Percentiles rank a stretch among this genome's conserved stretches.
Conservation (phyloP, 1,140 invertebrate species). For the Helicoverpa zea region DNA sequence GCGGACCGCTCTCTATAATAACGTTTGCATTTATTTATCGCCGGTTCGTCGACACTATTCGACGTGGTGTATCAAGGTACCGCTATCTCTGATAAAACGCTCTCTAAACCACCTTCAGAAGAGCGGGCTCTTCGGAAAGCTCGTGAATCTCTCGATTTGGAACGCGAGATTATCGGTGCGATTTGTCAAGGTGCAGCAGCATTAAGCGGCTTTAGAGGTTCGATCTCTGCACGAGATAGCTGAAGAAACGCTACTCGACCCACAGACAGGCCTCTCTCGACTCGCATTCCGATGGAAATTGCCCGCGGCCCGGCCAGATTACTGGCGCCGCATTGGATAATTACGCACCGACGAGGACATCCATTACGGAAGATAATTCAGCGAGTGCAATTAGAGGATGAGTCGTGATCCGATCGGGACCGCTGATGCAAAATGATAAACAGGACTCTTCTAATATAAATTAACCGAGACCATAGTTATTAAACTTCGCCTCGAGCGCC, state of each 20-base stretch:
- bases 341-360: constrained; percentile 73
- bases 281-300: constrained; percentile 74
- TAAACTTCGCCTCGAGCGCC: constrained; percentile 59
- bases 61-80: constrained; percentile 49
- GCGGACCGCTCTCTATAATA: constrained; percentile 48
- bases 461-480: constrained; percentile 64
- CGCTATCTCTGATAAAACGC: constrained; percentile 50
- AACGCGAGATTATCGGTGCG: constrained; percentile 60
- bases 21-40: constrained; percentile 57
- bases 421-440: constrained; percentile 53
- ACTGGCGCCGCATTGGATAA: constrained; percentile 73
- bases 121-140: constrained; percentile 17
- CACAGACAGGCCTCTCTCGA: constrained; percentile 62
- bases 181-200: constrained; percentile 67
- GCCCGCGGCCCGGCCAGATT: constrained; percentile 66
- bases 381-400: constrained; percentile 76
- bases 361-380: constrained; percentile 78
- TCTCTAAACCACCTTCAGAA: constrained; percentile 23
- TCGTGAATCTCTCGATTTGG: constrained; percentile 45
- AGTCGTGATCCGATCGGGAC: constrained; percentile 67
- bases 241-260: constrained; percentile 71
- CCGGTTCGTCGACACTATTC: constrained; percentile 51
- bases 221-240: constrained; percentile 65
- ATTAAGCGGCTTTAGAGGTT: constrained; percentile 50
- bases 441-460: constrained; percentile 58